Evolutionary conservation across 1,140 invertebrate species (phyloP).

Genomic region (Caenorhabditis inopinata): DNA sequence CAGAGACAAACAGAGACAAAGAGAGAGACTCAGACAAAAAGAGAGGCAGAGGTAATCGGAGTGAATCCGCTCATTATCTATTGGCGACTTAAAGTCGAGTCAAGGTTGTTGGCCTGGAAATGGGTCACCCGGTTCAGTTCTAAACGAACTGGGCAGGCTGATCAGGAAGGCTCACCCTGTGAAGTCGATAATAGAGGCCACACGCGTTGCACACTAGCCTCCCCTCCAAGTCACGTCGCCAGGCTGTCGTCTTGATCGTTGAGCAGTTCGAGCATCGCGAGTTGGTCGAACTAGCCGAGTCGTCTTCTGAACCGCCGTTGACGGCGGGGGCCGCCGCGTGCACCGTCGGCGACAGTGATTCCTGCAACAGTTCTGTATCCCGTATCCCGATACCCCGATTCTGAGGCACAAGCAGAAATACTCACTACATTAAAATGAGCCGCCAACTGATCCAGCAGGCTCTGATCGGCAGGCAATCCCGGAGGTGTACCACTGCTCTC

Average conservation of each 20-base stretch:
- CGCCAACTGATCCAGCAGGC: background rate
- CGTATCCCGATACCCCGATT: too few species aligned
- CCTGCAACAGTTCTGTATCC: too few species aligned
- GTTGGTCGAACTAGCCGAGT: background rate
- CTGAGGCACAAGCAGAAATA: too few species aligned
- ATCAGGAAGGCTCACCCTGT: constrained; percentile 59
- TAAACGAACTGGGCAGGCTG: too few species aligned
- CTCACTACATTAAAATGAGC: background rate
- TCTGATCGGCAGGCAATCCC: background rate
- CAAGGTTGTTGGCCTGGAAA: background rate
- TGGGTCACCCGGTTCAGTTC: too few species aligned
- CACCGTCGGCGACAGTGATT: background rate
- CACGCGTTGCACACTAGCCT: constrained; percentile 64
- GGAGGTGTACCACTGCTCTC: background rate
- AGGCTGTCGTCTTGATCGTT: constrained; percentile 66
- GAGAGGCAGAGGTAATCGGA: background rate
- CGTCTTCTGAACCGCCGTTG: background rate
- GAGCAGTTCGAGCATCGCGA: constrained; percentile 60
- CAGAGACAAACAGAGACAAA: too few species aligned
- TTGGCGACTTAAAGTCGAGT: background rate
- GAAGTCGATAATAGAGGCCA: constrained; percentile 62
- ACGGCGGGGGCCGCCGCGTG: background rate
- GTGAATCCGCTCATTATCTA: background rate
- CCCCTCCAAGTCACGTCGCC: constrained; percentile 58
- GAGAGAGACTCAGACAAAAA: too few species aligned